Conservation (phyloP, 2,797 vertebrate species). For the Parauchenoglanis ngamensis region DNA sequence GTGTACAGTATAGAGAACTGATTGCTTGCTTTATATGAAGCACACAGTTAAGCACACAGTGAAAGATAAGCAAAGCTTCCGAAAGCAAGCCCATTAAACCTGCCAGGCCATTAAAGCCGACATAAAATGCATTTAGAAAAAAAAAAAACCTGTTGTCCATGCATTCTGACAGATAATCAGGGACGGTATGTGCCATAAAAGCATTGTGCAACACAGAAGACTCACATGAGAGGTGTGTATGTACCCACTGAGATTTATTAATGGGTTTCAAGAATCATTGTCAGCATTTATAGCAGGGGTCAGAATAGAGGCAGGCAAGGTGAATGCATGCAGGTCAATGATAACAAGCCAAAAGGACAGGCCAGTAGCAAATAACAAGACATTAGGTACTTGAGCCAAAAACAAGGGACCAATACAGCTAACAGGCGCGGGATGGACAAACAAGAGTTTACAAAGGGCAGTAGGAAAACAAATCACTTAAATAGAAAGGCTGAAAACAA, state of each 20-base stretch:
- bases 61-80: constrained; percentile 69
- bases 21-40: constrained; percentile 53
- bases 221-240: constrained; percentile 9
- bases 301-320: constrained; percentile 21
- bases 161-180: constrained; percentile 27
- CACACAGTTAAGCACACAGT: constrained; percentile 57
- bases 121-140: constrained; percentile 63
- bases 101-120: constrained; percentile 54
- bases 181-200: constrained; percentile 3
- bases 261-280: neutral
- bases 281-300: constrained; percentile 28
- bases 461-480: neutral
- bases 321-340: constrained; percentile 20
- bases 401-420: neutral
- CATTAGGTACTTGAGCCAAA: neutral
- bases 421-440: neutral
- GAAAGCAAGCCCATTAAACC: constrained; percentile 62
- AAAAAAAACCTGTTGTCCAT: constrained; percentile 6
- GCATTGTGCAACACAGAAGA: constrained; percentile 9
- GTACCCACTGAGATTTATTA: constrained; percentile 28
- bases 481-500: neutral
- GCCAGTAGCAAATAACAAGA: constrained; percentile 17
- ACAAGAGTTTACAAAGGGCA: neutral
- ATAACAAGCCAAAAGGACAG: constrained; percentile 15
- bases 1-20: constrained; percentile 11